A percentile compares a stretch with the other conserved stretches of the same genome.
Conservation (phyloP, 1,140 invertebrate species). For the Meloidogyne floridensis region DNA sequence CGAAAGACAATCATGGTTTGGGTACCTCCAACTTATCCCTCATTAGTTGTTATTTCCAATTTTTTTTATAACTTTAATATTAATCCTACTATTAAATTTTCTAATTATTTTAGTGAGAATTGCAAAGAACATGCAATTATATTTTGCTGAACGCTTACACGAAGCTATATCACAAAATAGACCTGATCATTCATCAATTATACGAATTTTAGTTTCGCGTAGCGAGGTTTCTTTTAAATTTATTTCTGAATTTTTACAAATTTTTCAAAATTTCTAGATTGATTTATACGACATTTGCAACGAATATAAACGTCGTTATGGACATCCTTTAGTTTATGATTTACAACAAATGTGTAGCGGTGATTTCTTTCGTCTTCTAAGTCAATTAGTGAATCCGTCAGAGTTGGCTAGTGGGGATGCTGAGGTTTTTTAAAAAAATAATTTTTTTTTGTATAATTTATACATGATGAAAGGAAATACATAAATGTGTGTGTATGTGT, state of each 20-base stretch:
- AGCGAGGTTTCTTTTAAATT: conserved; percentile 35
- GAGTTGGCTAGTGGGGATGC: conserved; percentile 28
- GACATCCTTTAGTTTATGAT: conserved; percentile 38
- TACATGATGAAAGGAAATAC: neutral
- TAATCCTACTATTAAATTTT: neutral
- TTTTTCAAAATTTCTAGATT: conserved; percentile 39
- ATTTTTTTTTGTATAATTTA: neutral
- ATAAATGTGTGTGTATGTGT: neutral
- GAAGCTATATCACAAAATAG: conserved; percentile 55
- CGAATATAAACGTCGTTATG: conserved; percentile 45
- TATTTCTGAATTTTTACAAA: neutral
- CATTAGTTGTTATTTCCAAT: neutral
- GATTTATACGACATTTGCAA: conserved; percentile 50
- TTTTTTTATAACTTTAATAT: neutral
- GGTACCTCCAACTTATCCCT: neutral
- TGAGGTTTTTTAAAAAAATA: conserved; percentile 28
- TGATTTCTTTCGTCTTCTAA: conserved; percentile 48
- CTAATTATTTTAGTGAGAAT: conserved; percentile 41
- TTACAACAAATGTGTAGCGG: conserved; percentile 50
- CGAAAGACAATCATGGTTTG: no score
- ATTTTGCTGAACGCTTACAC: conserved; percentile 53
- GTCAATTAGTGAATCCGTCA: conserved; percentile 40
- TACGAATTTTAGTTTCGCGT: conserved; percentile 50
- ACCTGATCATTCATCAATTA: conserved; percentile 51
- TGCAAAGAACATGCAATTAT: conserved; percentile 53